Evolutionary conservation across 2,113 vertebrate species (phyloP), one percentile per base, ranked within the genome.

Genomic region (Odocoileus hemionus): DNA sequence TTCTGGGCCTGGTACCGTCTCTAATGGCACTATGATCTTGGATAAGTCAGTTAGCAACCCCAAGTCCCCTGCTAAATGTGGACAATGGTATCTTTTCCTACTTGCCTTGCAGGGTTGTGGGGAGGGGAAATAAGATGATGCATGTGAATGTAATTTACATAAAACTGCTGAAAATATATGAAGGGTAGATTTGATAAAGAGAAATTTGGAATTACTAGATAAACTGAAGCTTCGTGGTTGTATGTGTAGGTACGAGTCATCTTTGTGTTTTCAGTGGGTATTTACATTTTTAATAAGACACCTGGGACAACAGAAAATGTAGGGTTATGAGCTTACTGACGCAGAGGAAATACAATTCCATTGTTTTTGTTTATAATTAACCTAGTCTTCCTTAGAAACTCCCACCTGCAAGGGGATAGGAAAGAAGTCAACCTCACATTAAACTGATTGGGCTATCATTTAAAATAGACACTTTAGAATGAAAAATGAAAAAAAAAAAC

Each of bases 341-440:
- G 8, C 52, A 45, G 39, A 58, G 12, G 54, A 93, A 74, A 89
- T 92, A 19, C 36, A 45, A 45, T 88, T 80, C 36, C 36, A 45
- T 93, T 93, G 10, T 80, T 96, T 89, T 91, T 80, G 6, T 55
- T 91, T 85, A 36, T 79, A 74, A 96, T 93, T 79, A 23, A 60
- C 47, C 28, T 50, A 17, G 23, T 30, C 45, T 97, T 89, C 90
- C 28, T 47, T 89, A 54, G 25, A 45, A 90, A 83, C 21, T 87
- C 43, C n/a, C 57, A 61, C 30, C 30, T 50, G 36, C 33, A 79
- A 90, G n/a, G 57, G 6, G 33, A 7, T 30, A 11, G 17, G 57
- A 39, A 85, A 55, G 43, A 74, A 45, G 30, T 79, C 54, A 76
- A 8, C 21, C 8, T 13, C 86, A 55, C 52, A 11, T 85, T 36